Evolutionary conservation across 2,113 vertebrate genomes (phyloP), one percentile per base, ranked within the genome.

Genomic region (Ctenodactylus gundi): DNA sequence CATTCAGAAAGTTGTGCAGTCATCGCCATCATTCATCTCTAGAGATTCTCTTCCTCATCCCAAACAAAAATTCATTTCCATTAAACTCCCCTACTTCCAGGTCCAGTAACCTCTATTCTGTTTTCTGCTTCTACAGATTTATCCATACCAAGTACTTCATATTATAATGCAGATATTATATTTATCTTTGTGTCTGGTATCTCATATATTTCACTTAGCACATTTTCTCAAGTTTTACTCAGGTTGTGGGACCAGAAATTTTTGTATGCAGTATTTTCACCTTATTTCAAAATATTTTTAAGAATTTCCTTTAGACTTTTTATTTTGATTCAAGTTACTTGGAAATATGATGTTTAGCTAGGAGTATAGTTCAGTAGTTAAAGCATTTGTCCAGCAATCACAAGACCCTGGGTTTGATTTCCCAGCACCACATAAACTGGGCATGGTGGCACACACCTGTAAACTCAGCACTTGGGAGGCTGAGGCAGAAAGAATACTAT

Each of bases 201-300:
- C 57, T 93, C 70, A 11, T 25, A 78, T 64, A 83, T 94, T 83
- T 83, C 36, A 88, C 46, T 93, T 39, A 64, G 51, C 25, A 46
- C n/a, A 70, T 46, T 41, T 55, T 92, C 89, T 75, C 13, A 90
- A 85, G 41, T 6, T 73, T 88, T 36, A 76, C 80, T 58, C 36
- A 53, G 80, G 7, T 65, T 88, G 18, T 53, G 58, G 23, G 20
- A 83, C 23, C 29, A 85, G 15, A 82, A 17, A 76, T 91, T 84
- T 96, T 73, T 91, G 60, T 91, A 81, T n/a, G 70, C 78, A 85
- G 23, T 65, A 75, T 81, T 73, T 85, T 81, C 11, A 14, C 57
- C 84, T 73, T 58, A 58, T 29, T 65, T 76, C 29, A 88, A 87
- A 70, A 62, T 86, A 17, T 72, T 60, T 81, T 62, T 31, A 65